Evolutionary conservation across 37 sponge, comb jelly and placozoan species (phyloP).

Genomic region (Hormiphora californensis): DNA sequence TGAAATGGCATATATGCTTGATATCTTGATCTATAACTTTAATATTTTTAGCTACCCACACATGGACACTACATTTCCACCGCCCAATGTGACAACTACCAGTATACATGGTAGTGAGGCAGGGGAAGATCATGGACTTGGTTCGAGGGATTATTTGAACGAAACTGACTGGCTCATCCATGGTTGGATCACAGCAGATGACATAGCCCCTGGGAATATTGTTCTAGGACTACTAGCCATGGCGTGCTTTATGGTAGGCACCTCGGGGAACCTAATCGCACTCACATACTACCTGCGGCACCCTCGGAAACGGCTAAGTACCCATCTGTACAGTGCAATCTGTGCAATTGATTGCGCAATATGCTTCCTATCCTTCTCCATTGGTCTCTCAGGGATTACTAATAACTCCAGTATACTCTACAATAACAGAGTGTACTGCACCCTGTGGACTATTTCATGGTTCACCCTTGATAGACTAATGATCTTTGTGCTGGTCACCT

Average conservation of each 20-base stretch:
- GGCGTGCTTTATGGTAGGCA: too few species aligned
- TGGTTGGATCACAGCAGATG: slow-evolving; percentile 1
- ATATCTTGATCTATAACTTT: too few species aligned
- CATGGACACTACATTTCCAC: too few species aligned
- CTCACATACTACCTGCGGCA: background rate
- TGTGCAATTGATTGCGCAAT: background rate
- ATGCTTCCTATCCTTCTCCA: background rate
- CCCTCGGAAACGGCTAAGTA: background rate
- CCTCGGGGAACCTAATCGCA: too few species aligned
- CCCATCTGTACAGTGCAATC: background rate
- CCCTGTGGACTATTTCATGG: background rate
- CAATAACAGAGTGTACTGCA: background rate
- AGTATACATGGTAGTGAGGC: too few species aligned
- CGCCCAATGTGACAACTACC: too few species aligned
- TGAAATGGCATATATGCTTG: too few species aligned
- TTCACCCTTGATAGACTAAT: background rate
- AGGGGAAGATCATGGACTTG: too few species aligned
- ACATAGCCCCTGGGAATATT: background rate
- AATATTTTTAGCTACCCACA: too few species aligned
- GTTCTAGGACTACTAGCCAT: too few species aligned
- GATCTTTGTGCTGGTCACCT: background rate
- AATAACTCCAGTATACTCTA: slow-evolving; percentile 13
- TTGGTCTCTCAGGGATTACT: background rate
- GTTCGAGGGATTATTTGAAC: too few species aligned
- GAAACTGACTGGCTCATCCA: slow-evolving; percentile 10